Evolutionary conservation across 1,140 invertebrate species (phyloP).

Genomic region (Galleria mellonella): DNA sequence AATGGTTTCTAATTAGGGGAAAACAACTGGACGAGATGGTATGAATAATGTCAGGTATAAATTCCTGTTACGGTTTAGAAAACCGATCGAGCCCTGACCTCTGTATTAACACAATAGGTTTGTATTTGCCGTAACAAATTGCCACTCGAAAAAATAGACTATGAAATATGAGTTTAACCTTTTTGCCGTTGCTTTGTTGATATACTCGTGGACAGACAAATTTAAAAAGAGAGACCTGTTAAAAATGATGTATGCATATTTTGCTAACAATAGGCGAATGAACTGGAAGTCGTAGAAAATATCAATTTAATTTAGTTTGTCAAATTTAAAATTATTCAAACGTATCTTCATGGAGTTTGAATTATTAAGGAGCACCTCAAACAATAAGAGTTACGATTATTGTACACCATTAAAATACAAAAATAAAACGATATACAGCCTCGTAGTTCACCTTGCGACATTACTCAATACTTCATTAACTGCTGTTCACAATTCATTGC

Average conservation of each 20-base stretch:
- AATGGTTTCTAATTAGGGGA: constrained; percentile 72
- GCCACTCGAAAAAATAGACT: constrained; percentile 45
- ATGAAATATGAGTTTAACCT: constrained; percentile 30
- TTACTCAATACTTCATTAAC: constrained; percentile 38
- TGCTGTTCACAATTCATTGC: constrained; percentile 36
- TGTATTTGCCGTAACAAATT: constrained; percentile 51
- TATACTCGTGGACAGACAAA: too few species aligned
- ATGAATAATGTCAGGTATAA: constrained; percentile 69
- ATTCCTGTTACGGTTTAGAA: constrained; percentile 61
- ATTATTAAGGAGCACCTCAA: constrained; percentile 7
- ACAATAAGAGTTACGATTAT: constrained; percentile 18
- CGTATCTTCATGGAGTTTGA: not conserved
- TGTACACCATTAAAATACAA: constrained; percentile 9
- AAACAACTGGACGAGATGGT: constrained; percentile 47
- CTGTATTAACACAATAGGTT: constrained; percentile 44
- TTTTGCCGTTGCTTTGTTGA: not conserved
- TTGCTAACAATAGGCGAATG: too few species aligned
- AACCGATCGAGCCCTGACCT: constrained; percentile 36
- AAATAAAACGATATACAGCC: constrained; percentile 13
- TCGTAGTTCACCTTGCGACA: constrained; percentile 18
- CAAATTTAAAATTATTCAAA: too few species aligned
- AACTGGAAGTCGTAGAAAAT: too few species aligned
- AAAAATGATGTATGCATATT: too few species aligned
- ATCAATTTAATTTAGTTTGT: too few species aligned
- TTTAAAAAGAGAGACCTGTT: too few species aligned